Evolutionary conservation across 1,140 invertebrate genomes (phyloP).

Genomic region (Lepidostoma basale): DNA sequence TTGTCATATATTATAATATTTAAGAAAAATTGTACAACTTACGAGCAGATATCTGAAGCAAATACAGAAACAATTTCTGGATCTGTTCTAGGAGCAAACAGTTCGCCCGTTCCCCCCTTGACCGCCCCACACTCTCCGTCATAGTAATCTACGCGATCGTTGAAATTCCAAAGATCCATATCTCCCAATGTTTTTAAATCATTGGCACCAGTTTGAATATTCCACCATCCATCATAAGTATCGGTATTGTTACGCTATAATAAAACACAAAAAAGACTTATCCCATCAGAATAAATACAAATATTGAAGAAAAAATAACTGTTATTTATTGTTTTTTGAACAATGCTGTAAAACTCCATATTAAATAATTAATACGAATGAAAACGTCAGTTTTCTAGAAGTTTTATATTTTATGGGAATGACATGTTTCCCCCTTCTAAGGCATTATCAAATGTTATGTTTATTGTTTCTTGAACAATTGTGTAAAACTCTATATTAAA

Average conservation of each 20-base stretch:
- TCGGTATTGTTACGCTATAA: slow-evolving; percentile 71
- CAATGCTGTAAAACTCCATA: no score
- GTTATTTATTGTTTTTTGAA: no score
- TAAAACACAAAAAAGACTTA: slow-evolving; percentile 19
- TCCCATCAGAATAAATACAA: not conserved
- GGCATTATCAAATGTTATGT: no score
- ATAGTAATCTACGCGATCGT: slow-evolving; percentile 63
- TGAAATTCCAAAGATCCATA: slow-evolving; percentile 71
- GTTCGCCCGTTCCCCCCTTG: slow-evolving; percentile 75
- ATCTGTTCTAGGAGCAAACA: slow-evolving; percentile 72
- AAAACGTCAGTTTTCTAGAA: no score
- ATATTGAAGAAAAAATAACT: not conserved
- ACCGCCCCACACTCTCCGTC: slow-evolving; percentile 66
- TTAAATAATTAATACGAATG: no score
- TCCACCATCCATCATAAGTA: slow-evolving; percentile 75
- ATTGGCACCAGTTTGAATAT: slow-evolving; percentile 72
- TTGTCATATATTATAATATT: no score
- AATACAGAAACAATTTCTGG: slow-evolving; percentile 67
- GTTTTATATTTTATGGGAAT: no score
- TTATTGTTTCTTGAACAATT: no score
- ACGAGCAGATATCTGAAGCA: slow-evolving; percentile 73
- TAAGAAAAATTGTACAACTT: slow-evolving; percentile 42
- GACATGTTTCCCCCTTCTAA: no score
- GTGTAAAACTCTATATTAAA: no score
- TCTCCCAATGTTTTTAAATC: slow-evolving; percentile 69